Base-by-base conservation (phyloP, 2,113 vertebrate genomes). In the Neolamprologus modestus region DNA sequence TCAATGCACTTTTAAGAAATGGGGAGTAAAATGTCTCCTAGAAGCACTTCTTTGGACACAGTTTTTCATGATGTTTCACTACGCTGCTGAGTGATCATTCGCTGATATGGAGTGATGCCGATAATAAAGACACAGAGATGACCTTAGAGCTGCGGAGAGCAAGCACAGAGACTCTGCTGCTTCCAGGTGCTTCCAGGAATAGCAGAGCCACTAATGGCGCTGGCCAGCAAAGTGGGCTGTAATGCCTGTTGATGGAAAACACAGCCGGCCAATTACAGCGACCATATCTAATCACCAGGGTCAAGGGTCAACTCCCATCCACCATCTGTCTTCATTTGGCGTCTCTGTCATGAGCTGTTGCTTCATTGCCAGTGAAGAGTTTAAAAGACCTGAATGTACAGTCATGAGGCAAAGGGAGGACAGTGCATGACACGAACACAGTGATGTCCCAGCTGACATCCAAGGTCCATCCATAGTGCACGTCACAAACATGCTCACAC, bases 231-330 rank as follows among this genome's bases (percentile, higher is more conserved):
- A 90, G 88, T 83, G 89, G 84, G 80, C 84, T 35, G 2, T 95
- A 95, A 95, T 95, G 91, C 82, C 87, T 86, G 91, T 87, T 95
- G 93, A 95, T 92, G 93, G 91, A 92, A 93, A 96, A 94, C 94
- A 95, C 91, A 93, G 88, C 59, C 71, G 5, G 80, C 87, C 94
- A 95, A 94, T 95, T 95, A 95, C 87, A 84, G 88, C 33, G 3
- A 45, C 47, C 87, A 89, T 94, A 96, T 95, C 93, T 94, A 94
- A 95, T 96, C 94, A 95, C 31, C 19, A 1, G 79, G 94, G 92
- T 95, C 91, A 88, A 55, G 47, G 92, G 90, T 94, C 88, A 84
- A 76, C 57, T 57, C 82, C 21, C 45, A 40, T 92, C 83, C 59
- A 61, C 86, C 87, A 93, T 93, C 82, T 53, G 71, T 95, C 91